phyloP scores from a whole-genome alignment of 2,888 invertebrate genomes.

The Pammene fasciana region DNA sequence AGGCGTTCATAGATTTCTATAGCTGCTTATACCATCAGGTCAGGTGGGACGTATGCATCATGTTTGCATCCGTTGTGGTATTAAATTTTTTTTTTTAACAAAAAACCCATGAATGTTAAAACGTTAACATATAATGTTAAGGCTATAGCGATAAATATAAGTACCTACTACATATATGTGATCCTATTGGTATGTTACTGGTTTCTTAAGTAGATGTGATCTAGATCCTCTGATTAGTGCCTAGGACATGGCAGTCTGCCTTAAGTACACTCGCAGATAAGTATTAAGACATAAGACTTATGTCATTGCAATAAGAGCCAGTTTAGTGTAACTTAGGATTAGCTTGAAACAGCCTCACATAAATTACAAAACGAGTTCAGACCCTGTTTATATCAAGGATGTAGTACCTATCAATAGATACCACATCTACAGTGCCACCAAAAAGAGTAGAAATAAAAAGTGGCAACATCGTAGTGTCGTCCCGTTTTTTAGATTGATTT shows the following conservation, averaged over 20 bases:
- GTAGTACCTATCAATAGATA: slow-evolving; percentile 1
- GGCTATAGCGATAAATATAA: no score
- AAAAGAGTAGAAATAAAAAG: no score
- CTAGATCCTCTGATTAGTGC: slow-evolving; percentile 25
- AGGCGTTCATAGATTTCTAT: no score
- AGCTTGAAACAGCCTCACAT: slow-evolving; percentile 13
- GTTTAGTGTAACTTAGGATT: neutral
- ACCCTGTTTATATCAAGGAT: neutral
- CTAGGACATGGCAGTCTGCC: slow-evolving; percentile 18
- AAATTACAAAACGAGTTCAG: slow-evolving; percentile 24
- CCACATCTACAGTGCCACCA: no score
- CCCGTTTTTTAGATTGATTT: no score
- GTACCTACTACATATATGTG: neutral
- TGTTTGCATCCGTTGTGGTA: no score
- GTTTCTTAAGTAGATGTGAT: slow-evolving; percentile 7
- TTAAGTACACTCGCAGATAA: neutral
- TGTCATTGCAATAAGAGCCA: neutral
- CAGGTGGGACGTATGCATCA: no score
- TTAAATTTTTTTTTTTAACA: no score
- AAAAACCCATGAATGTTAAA: no score
- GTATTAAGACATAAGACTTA: neutral
- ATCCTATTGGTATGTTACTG: neutral
- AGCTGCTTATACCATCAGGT: no score
- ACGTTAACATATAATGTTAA: no score
- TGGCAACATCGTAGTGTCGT: no score